Evolutionary conservation across 2,113 vertebrate genomes (phyloP).

Genomic region (Desmodus rotundus): DNA sequence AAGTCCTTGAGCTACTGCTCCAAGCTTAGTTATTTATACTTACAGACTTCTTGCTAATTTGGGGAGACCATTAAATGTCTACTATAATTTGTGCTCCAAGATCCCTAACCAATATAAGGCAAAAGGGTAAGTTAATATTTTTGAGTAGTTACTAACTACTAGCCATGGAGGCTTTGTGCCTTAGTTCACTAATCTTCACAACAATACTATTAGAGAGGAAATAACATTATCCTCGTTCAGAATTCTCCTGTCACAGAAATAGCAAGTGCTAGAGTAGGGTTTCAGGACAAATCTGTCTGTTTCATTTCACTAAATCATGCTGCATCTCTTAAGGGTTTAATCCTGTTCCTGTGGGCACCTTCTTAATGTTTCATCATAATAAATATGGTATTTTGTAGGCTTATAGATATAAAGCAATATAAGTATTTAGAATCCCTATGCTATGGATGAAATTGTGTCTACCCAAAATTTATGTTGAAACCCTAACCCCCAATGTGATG

Average conservation of each 20-base stretch:
- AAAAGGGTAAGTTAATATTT: not conserved
- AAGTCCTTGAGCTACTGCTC: not conserved
- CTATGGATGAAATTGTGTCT: not conserved
- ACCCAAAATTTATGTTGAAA: not conserved
- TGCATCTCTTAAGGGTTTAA: not conserved
- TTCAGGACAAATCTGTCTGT: not conserved
- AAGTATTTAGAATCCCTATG: not conserved
- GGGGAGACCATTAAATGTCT: not conserved
- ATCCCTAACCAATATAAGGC: not conserved
- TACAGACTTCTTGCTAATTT: not conserved
- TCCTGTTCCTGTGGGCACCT: not conserved
- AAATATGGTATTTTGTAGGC: not conserved
- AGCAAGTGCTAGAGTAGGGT: not conserved
- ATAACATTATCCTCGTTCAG: not conserved
- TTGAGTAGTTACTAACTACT: not conserved
- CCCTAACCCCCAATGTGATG: not conserved
- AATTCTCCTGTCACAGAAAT: not conserved
- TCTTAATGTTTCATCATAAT: not conserved
- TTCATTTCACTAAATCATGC: not conserved
- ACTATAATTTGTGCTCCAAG: not conserved
- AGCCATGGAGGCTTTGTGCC: not conserved
- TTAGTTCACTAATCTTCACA: constrained; percentile 17
- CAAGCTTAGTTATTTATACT: not conserved
- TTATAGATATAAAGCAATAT: not conserved
- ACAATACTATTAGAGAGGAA: not conserved